A percentile compares a stretch with the other conserved stretches of the same genome.
These are phyloP conservation scores for Eurosta solidaginis DNA, from an alignment of 1,140 invertebrate genomes.

Conservation along the genomic window DNA sequence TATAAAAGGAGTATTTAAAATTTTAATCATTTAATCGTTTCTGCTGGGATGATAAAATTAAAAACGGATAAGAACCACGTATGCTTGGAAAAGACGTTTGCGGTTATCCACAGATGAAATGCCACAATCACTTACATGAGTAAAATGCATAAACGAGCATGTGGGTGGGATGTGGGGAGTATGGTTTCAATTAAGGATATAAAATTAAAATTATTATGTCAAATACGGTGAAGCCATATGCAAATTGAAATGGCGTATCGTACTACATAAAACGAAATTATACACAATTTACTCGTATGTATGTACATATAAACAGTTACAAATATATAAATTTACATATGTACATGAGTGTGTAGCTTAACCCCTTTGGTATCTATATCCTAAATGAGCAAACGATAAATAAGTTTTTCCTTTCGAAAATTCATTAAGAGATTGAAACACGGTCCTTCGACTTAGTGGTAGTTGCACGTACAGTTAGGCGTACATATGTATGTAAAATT, in stretches of 20 bases:
- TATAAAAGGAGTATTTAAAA: no score
- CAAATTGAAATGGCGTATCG: constrained; percentile 19
- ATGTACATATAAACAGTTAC: not conserved
- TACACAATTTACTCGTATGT: not conserved
- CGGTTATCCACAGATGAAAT: no score
- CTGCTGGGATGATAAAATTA: no score
- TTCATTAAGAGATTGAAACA: not conserved
- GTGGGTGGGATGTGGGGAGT: not conserved
- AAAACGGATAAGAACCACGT: no score
- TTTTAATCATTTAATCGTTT: no score
- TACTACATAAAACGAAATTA: not conserved
- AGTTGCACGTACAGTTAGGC: not conserved
- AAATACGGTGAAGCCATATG: constrained; percentile 23
- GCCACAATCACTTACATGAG: not conserved
- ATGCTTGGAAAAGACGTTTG: no score
- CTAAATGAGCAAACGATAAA: not conserved
- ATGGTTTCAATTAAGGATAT: constrained; percentile 28
- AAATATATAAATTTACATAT: not conserved
- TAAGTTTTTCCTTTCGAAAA: not conserved
- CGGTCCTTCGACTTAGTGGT: not conserved
- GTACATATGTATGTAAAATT: not conserved
- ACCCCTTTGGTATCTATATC: not conserved
- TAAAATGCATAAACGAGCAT: not conserved
- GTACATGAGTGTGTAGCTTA: not conserved
- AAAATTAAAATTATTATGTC: constrained; percentile 27